phyloP scores from a whole-genome alignment of 2,113 vertebrate species.

The Leptodactylus fuscus region DNA sequence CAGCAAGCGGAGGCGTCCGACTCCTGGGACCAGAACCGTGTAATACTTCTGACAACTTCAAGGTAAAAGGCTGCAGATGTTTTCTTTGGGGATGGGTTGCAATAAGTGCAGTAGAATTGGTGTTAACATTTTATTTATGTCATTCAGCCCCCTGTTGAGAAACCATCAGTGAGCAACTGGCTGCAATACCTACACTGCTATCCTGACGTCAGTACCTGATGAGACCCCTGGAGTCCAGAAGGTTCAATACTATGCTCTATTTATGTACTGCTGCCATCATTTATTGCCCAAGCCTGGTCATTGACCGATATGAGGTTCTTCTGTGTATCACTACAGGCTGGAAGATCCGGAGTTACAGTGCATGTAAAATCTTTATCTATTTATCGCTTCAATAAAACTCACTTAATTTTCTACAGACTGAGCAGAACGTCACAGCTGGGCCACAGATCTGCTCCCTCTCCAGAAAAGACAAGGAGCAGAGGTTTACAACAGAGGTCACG shows the following conservation, averaged over 20 bases:
- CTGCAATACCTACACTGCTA: slow-evolving; percentile 12
- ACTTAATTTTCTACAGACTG: neutral
- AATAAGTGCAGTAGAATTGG: neutral
- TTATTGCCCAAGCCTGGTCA: neutral
- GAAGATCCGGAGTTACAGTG: neutral
- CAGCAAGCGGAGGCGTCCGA: neutral
- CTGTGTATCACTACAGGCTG: neutral
- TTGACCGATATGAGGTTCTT: neutral
- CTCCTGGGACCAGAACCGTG: neutral
- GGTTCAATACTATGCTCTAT: no score
- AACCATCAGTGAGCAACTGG: slow-evolving; percentile 21
- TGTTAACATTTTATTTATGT: neutral
- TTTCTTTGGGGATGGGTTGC: neutral
- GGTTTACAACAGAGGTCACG: neutral
- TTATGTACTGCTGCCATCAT: no score
- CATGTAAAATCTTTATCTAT: neutral
- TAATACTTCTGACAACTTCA: neutral
- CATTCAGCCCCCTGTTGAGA: slow-evolving; percentile 1
- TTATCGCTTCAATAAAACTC: neutral
- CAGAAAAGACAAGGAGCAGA: neutral
- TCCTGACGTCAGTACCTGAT: neutral
- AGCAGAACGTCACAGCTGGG: neutral
- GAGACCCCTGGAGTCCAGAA: no score
- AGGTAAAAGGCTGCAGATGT: neutral
- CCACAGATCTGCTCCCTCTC: neutral